Percentiles rank a stretch among this genome's conserved stretches.
These are phyloP conservation scores for Nematopogon swammerdamellus DNA, from an alignment of 2,888 invertebrate genomes.

Conservation along the genomic window DNA sequence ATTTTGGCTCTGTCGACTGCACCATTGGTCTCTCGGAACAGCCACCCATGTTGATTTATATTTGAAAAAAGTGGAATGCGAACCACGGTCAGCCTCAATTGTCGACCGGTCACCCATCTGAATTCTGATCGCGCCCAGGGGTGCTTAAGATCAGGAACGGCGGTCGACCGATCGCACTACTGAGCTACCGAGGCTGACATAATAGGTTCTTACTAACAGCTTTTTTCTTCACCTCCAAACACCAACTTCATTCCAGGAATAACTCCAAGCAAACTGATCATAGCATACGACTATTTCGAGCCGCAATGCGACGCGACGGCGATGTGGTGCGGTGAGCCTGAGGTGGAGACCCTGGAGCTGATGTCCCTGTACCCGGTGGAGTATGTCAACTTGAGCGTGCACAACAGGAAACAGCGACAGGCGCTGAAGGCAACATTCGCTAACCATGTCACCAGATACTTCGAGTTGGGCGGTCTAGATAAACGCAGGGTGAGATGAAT, in stretches of 20 bases:
- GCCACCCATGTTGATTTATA: too few species aligned
- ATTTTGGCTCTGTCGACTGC: too few species aligned
- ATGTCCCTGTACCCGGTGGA: constrained; percentile 13
- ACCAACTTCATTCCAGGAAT: constrained; percentile 19
- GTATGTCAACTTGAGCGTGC: constrained; percentile 26
- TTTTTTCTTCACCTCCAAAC: too few species aligned
- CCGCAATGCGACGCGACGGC: background rate
- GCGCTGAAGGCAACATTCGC: constrained; percentile 58
- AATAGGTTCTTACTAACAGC: too few species aligned
- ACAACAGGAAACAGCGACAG: constrained; percentile 41
- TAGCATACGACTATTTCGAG: constrained; percentile 8
- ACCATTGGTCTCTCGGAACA: too few species aligned
- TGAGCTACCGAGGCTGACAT: too few species aligned
- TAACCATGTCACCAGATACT: constrained; percentile 53
- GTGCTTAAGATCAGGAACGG: too few species aligned
- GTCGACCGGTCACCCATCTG: too few species aligned
- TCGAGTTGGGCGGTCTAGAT: constrained; percentile 62
- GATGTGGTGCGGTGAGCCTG: background rate
- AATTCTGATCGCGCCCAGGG: too few species aligned
- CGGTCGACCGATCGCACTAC: too few species aligned
- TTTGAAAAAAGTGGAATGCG: too few species aligned
- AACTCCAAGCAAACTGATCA: constrained; percentile 19
- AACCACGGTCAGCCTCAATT: too few species aligned
- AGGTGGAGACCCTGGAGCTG: constrained; percentile 13
- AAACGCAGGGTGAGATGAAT: constrained; percentile 44